Evolutionary conservation across 2,797 vertebrate species (phyloP), one percentile per base, ranked within the genome.

Genomic region (Bucorvus abyssinicus): DNA sequence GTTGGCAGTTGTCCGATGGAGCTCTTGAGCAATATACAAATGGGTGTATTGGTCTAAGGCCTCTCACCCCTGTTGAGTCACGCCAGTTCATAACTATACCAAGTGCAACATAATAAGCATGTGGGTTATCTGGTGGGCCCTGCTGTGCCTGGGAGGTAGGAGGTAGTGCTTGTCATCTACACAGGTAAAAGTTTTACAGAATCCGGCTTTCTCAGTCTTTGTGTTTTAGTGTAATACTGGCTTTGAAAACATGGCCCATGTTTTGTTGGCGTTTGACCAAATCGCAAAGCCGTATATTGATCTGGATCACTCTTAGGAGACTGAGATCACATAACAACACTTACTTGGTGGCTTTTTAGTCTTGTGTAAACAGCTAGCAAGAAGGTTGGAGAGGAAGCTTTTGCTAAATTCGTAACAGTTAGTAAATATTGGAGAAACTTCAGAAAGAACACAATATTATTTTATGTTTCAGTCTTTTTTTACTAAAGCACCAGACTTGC

Each of bases 271-370:
- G 0, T 85, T 45, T 67, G 44, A 52, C 57, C 38, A 84, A 56
- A 68, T 53, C 9, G 4, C 49, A 71, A 57, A 32, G 26, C 18
- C 0, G 0, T 20, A 5, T 42, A 8, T 32, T 32, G 57, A 59
- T 84, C 15, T 77, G 73, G 32, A 45, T 89, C 21, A 8, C 14
- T 7, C 32, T 56, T 18, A 10, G n/a, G 53, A 85, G 34, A 26
- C 16, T 40, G 52, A 53, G 30, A 34, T 81, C 20, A 22, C 15
- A 0, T 60, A 73, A 50, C 18, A 63, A 14, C 1, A 0, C 56
- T 70, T 73, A 21, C 9, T 50, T 32, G 47, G 56, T 80, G 45
- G 30, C 29, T 74, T 87, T 76, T 50, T 75, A 89, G 60, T 68
- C 30, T 36, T 32, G 36, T 34, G 18, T 55, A 50, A 79, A 55